Conservation (phyloP, 2,888 invertebrate genomes). For the Orchesella flavescens region DNA sequence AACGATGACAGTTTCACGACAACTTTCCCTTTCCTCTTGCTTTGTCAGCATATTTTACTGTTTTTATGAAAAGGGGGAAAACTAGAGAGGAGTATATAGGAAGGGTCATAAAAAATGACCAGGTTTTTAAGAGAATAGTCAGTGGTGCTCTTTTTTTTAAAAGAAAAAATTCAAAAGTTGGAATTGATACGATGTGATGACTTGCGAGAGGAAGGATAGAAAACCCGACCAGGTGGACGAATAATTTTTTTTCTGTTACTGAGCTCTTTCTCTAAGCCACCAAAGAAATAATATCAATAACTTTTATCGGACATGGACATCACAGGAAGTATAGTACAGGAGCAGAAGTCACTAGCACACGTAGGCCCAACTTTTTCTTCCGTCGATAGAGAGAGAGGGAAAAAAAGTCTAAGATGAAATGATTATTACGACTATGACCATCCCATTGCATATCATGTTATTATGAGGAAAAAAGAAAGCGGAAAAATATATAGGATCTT, state of each 20-base stretch:
- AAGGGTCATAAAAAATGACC: too few species aligned
- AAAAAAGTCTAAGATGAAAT: too few species aligned
- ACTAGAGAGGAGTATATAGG: neutral
- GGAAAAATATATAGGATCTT: neutral
- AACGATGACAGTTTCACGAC: slow-evolving; percentile 42
- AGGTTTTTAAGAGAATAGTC: too few species aligned
- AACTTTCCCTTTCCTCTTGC: slow-evolving; percentile 15
- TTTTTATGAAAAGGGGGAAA: slow-evolving; percentile 10
- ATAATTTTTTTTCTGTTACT: neutral
- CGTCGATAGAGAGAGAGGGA: neutral
- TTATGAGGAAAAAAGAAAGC: neutral
- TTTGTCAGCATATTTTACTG: slow-evolving; percentile 26
- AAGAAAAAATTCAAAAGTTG: slow-evolving; percentile 1
- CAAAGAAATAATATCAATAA: neutral
- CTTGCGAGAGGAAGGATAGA: neutral
- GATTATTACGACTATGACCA: neutral
- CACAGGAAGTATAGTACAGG: too few species aligned
- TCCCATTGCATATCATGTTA: neutral
- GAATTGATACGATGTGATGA: neutral
- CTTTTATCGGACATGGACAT: too few species aligned
- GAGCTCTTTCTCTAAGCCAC: neutral
- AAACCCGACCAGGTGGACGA: too few species aligned
- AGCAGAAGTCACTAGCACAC: too few species aligned
- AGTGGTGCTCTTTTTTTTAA: neutral
- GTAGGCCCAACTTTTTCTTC: neutral